Conservation (phyloP, 2,888 invertebrate genomes). For the Brenthis daphne region DNA sequence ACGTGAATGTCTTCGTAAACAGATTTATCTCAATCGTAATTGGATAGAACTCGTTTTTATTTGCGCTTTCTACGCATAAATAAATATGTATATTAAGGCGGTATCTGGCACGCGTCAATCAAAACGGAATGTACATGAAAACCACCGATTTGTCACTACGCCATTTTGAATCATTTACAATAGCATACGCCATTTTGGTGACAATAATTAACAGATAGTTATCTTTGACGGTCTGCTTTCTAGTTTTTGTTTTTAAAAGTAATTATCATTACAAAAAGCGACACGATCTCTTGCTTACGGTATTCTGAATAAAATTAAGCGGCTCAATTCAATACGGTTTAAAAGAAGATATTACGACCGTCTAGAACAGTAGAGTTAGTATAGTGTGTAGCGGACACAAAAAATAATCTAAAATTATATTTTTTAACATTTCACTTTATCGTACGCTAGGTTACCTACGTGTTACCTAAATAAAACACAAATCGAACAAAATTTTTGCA, state of each 20-base stretch:
- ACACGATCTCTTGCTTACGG: constrained; percentile 77
- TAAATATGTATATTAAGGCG: constrained; percentile 71
- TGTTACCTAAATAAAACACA: too few species aligned
- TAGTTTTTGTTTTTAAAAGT: constrained; percentile 80
- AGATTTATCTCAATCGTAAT: constrained; percentile 71
- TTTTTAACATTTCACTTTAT: too few species aligned
- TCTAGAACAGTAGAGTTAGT: background rate
- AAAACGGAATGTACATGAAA: constrained; percentile 72
- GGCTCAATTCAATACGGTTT: constrained; percentile 32
- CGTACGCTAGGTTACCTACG: too few species aligned
- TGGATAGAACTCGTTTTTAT: constrained; percentile 74
- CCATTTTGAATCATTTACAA: constrained; percentile 75
- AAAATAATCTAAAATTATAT: too few species aligned
- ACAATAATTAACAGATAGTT: constrained; percentile 81
- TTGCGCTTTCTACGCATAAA: constrained; percentile 80
- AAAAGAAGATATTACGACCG: background rate
- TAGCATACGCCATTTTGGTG: constrained; percentile 76
- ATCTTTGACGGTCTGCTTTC: constrained; percentile 75
- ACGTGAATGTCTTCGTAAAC: constrained; percentile 56
- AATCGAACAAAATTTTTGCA: too few species aligned
- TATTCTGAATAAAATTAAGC: constrained; percentile 78
- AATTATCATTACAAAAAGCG: constrained; percentile 81
- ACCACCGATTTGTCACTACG: constrained; percentile 77
- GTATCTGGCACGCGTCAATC: constrained; percentile 82
- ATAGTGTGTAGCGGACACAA: too few species aligned